Base-by-base conservation (phyloP, 1,140 invertebrate genomes). In the Anoplolepis gracilipes region DNA sequence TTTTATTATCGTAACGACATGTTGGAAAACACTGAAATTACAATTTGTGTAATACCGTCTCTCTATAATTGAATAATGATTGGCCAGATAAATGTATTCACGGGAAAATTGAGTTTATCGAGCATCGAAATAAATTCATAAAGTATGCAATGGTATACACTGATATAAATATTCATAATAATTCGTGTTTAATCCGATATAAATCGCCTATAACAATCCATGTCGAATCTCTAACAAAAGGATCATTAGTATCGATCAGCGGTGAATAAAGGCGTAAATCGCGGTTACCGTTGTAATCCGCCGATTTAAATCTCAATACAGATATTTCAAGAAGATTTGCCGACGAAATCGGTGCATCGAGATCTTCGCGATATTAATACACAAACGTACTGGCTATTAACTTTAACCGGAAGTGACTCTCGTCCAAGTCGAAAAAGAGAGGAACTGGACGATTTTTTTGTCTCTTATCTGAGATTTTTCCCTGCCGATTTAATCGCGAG, bases 401-500 rank as follows among this genome's bases (percentile, higher is more conserved):
- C 19, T 65, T 67, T 7, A 16, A 70, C 25, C 19, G 46, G 4
- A 88, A 73, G 82, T 53, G 49, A 67, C 82, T 61, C 30, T 70
- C 76, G 1, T 19, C 4, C 33, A 55, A 65, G 28, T 46, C 25
- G 57, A 53, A 64, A 22, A 53, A 62, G 69, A 55, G 53, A 73
- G 53, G 55, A 72, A 82, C 64, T 61, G 49, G 39, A 64, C 57
- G 77, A 19, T 77, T 87, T n/a, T 7, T 84, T 90, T 90, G 76
- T 90, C 22, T 87, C 46, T 76, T 61, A 67, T 42, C 33, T 22
- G 61, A 85, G 86, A 87, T 79, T 87, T 84, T 84, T 75, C 67
- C 16, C 82, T 69, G 42, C 53, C 53, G 88, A 88, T 90, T 90
- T 90, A 90, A 90, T 90, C 90, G 84, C 86, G 78, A 64, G 55